A percentile compares a stretch with the other conserved stretches of the same genome.
phyloP scores from a whole-genome alignment of 37 sponge, comb jelly and placozoan species.

The Beroe forskalii region DNA sequence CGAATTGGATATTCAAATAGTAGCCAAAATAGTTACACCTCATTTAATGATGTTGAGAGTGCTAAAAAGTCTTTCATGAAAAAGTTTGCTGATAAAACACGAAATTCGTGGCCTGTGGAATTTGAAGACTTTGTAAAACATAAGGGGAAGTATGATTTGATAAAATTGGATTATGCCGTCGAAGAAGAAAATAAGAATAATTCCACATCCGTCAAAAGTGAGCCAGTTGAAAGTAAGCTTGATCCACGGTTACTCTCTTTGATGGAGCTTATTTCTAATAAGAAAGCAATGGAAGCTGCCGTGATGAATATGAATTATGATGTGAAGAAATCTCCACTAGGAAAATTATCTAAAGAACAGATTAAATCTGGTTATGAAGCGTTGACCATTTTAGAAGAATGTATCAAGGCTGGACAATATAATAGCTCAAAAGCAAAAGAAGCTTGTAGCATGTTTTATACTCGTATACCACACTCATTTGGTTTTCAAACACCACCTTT shows the following conservation, averaged over 20 bases:
- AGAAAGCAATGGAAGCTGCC: constrained; percentile 81
- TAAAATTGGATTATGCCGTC: constrained; percentile 18
- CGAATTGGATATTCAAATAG: constrained; percentile 22
- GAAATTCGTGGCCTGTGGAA: constrained; percentile 7
- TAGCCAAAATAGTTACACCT: background rate
- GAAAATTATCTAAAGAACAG: constrained; percentile 89
- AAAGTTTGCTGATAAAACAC: constrained; percentile 64
- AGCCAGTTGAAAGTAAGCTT: constrained; percentile 66
- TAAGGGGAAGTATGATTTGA: constrained; percentile 57
- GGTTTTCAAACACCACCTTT: constrained; percentile 67
- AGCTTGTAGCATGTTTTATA: constrained; percentile 93
- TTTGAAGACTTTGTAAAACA: constrained; percentile 49
- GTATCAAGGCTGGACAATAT: constrained; percentile 67
- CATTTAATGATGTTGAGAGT: background rate
- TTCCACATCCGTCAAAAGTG: background rate
- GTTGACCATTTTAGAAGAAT: constrained; percentile 86
- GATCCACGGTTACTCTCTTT: constrained; percentile 72
- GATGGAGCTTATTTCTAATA: constrained; percentile 87
- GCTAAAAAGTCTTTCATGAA: constrained; percentile 32
- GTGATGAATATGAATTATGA: constrained; percentile 95
- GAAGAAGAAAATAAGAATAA: constrained; percentile 61
- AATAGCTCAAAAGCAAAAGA: constrained; percentile 63
- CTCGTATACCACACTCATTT: constrained; percentile 83
- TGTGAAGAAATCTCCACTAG: constrained; percentile 88
- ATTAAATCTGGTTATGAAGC: constrained; percentile 84